Evolutionary conservation across 2,797 vertebrate species (phyloP).

Genomic region (Xiphophorus birchmanni): DNA sequence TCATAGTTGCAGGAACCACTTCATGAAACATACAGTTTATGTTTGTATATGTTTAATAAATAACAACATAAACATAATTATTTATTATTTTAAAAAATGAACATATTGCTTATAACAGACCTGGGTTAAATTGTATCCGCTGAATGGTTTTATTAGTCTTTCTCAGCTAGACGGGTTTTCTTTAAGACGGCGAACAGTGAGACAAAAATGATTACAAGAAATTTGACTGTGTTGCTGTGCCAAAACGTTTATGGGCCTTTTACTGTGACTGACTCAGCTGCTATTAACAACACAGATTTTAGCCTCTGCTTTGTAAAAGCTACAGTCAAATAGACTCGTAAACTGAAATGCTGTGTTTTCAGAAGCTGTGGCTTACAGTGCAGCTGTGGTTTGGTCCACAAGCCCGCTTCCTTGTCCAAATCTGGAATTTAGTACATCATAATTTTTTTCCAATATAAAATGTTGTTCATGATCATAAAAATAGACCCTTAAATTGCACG

Average conservation of each 20-base stretch:
- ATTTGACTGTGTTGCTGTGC: constrained; percentile 23
- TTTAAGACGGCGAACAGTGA: constrained; percentile 16
- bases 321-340: constrained; percentile 13
- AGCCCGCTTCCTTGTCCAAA: background rate
- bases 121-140: constrained; percentile 59
- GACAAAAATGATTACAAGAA: constrained; percentile 25
- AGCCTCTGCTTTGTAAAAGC: constrained; percentile 19
- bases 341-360: constrained; percentile 1
- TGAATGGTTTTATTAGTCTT: constrained; percentile 18
- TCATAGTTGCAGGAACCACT: constrained; percentile 13
- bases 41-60: constrained; percentile 96
- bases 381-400: constrained; percentile 10
- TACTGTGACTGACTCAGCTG: constrained; percentile 21
- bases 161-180: constrained; percentile 3
- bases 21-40: constrained; percentile 57
- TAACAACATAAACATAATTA: constrained; percentile 83
- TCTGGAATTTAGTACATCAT: background rate
- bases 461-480: constrained; percentile 2
- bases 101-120: constrained; percentile 57
- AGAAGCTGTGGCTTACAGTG: constrained; percentile 9
- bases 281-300: constrained; percentile 32
- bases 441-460: constrained; percentile 6
- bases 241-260: constrained; percentile 10
- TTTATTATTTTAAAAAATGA: constrained; percentile 39
- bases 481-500: background rate